A percentile compares a stretch with the other conserved stretches of the same genome.
These are phyloP conservation scores for Melanotaenia boesemani DNA, from an alignment of 2,797 vertebrate species.

Conservation along the genomic window DNA sequence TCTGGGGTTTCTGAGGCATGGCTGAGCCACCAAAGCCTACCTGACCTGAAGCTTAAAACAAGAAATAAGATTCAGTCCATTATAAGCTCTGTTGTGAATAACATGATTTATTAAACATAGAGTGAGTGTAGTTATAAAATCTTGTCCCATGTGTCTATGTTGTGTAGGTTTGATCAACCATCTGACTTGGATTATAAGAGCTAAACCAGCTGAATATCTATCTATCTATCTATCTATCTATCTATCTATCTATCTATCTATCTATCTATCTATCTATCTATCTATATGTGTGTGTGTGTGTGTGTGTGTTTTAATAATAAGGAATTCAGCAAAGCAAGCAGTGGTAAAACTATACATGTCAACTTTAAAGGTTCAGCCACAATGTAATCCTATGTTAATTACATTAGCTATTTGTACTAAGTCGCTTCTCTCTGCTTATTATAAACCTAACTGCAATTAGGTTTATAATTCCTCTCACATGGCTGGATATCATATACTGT, in stretches of 20 bases:
- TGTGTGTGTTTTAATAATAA: no score
- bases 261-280: no score
- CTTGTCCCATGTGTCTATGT: neutral
- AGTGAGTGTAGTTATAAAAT: neutral
- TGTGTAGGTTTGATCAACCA: neutral
- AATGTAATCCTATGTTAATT: neutral
- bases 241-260: no score
- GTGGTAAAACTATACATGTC: no score
- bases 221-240: no score
- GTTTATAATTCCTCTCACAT: neutral
- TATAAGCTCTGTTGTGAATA: neutral
- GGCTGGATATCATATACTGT: neutral
- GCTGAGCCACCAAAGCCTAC: slow-evolving; percentile 15
- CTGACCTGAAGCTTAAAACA: slow-evolving; percentile 35
- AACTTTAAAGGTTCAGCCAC: neutral
- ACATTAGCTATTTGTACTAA: neutral
- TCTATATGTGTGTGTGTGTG: no score
- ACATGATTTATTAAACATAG: neutral
- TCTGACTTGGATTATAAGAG: no score
- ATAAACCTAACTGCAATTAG: no score
- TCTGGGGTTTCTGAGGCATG: slow-evolving; percentile 79
- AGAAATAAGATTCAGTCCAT: neutral
- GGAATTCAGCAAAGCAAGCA: neutral
- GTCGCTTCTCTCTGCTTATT: neutral
- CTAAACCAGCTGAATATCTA: no score